Conservation (phyloP, 2,888 invertebrate genomes). For the Rapana venosa region DNA sequence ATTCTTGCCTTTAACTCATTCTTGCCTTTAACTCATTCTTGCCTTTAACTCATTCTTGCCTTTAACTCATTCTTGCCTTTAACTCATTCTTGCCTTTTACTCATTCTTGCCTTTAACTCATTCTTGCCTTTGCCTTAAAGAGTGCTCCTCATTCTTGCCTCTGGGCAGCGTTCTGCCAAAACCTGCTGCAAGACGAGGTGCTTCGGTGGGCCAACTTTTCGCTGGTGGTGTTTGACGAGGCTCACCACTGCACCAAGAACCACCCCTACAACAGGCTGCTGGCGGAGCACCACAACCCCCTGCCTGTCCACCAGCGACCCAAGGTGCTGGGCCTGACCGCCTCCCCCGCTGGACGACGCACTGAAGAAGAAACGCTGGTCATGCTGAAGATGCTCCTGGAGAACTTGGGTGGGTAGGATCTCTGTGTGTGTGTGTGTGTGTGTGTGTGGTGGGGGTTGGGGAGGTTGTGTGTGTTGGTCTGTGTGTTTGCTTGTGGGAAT, state of each 20-base stretch:
- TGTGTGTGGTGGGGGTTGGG: no score
- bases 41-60: no score
- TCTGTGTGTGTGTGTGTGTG: no score
- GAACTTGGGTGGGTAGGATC: conserved; percentile 55
- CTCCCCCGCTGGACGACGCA: conserved; percentile 71
- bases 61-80: no score
- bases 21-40: no score
- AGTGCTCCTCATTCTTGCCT: background rate
- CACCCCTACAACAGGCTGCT: conserved; percentile 71
- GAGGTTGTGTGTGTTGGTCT: no score
- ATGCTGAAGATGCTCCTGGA: conserved; percentile 64
- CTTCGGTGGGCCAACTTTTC: conserved; percentile 69
- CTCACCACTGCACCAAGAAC: conserved; percentile 72
- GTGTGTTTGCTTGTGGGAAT: no score
- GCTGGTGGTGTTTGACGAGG: conserved; percentile 73
- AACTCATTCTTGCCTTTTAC: no score
- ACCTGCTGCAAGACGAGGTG: conserved; percentile 59
- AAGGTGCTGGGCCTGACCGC: conserved; percentile 73
- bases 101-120: no score
- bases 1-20: no score
- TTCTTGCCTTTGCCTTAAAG: no score
- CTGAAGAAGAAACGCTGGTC: conserved; percentile 56
- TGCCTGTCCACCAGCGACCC: conserved; percentile 51
- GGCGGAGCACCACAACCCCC: conserved; percentile 54
- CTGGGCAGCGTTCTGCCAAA: conserved; percentile 66